Conservation (phyloP, 2,113 vertebrate genomes). For the Erinaceus europaeus region DNA sequence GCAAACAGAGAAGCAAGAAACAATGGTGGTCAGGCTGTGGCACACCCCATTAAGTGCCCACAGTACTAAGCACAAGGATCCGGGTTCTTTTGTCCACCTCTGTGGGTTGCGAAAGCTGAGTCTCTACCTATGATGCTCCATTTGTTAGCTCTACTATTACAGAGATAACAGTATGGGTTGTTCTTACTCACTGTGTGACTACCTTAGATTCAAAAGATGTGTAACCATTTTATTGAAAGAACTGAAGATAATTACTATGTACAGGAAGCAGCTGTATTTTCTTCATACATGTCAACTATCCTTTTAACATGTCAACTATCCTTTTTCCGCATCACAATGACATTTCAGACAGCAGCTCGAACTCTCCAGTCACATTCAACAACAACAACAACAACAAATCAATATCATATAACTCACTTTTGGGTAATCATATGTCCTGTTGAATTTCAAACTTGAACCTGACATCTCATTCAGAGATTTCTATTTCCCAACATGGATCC, state of each 20-base stretch:
- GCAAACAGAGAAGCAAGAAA: not conserved
- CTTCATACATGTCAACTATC: slow-evolving; percentile 14
- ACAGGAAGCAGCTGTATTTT: slow-evolving; percentile 61
- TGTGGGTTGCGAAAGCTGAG: not conserved
- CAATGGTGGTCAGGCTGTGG: not conserved
- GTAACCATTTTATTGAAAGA: slow-evolving; percentile 53
- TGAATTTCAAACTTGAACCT: slow-evolving; percentile 16
- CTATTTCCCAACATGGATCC: not conserved
- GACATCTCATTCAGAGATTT: not conserved
- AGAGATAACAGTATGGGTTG: slow-evolving; percentile 34
- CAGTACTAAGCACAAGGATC: rapidly evolving
- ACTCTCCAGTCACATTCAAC: slow-evolving; percentile 23
- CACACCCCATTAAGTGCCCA: not conserved
- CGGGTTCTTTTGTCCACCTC: not conserved
- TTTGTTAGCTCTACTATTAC: not conserved
- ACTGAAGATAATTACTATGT: slow-evolving; percentile 34
- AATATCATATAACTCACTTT: slow-evolving; percentile 36
- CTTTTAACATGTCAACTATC: slow-evolving; percentile 29
- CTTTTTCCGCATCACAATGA: not conserved
- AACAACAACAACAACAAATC: not conserved
- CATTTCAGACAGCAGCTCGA: slow-evolving; percentile 8
- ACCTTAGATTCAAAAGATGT: slow-evolving; percentile 45
- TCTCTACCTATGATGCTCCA: not conserved
- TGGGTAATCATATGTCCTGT: not conserved
- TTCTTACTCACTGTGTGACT: slow-evolving; percentile 54